These are phyloP conservation scores for Pachypeltis micranthus DNA, from an alignment of 1,140 invertebrate genomes.

Conservation along the genomic window DNA sequence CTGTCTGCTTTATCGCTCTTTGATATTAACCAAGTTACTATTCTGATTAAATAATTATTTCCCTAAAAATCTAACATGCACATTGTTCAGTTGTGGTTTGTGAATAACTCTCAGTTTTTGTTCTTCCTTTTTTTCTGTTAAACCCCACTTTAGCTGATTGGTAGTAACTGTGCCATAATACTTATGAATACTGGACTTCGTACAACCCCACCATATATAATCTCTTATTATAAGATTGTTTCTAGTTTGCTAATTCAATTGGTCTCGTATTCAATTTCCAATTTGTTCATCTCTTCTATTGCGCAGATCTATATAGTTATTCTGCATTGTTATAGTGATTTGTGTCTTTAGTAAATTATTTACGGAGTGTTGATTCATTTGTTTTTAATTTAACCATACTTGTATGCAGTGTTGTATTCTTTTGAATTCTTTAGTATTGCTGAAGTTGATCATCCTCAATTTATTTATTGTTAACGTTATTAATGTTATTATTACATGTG, in stretches of 20 bases:
- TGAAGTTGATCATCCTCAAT: neutral
- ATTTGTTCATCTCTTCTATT: neutral
- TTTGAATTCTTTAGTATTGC: neutral
- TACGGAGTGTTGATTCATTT: neutral
- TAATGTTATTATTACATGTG: neutral
- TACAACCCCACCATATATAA: neutral
- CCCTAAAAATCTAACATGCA: neutral
- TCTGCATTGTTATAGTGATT: neutral
- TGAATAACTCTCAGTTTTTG: neutral
- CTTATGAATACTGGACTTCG: neutral
- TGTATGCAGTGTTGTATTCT: neutral
- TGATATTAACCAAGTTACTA: neutral
- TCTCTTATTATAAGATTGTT: neutral
- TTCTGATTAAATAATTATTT: neutral
- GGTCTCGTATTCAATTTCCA: neutral
- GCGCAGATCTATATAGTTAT: neutral
- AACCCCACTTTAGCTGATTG: neutral
- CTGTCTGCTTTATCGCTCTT: neutral
- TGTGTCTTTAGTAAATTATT: neutral
- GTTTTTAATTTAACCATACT: neutral
- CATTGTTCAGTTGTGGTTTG: neutral
- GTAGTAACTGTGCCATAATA: neutral
- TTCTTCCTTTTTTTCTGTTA: neutral
- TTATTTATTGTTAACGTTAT: neutral
- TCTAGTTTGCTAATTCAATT: neutral